Percentiles rank a stretch among this genome's conserved stretches.
Conservation (phyloP, 2,888 invertebrate species). For the Dicranocentrus wangi region DNA sequence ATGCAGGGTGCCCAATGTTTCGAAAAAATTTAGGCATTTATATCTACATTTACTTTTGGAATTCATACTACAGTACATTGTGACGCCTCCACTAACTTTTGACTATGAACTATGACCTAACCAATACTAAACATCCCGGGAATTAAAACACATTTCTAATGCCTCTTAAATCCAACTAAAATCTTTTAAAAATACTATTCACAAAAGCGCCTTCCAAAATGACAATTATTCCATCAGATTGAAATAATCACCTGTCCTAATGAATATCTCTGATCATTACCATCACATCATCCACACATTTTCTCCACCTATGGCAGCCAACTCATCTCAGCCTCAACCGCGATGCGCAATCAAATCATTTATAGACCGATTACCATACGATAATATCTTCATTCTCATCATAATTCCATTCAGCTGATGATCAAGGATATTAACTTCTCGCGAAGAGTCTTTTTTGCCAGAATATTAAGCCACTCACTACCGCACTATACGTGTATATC, state of each 20-base stretch:
- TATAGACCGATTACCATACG: slow-evolving; percentile 49
- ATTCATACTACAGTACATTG: no score
- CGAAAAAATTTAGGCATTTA: no score
- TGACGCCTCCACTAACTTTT: no score
- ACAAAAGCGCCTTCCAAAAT: slow-evolving; percentile 1
- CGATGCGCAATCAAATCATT: slow-evolving; percentile 18
- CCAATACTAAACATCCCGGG: no score
- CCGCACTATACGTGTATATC: no score
- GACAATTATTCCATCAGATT: no score
- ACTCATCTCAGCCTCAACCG: not conserved
- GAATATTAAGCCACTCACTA: not conserved
- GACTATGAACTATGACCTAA: no score
- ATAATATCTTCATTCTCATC: slow-evolving; percentile 61
- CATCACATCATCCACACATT: slow-evolving; percentile 17
- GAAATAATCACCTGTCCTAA: slow-evolving; percentile 1
- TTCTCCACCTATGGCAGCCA: not conserved
- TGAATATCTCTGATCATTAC: not conserved
- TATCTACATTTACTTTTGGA: no score
- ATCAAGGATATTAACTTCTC: slow-evolving; percentile 43
- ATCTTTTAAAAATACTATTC: no score
- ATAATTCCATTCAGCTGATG: slow-evolving; percentile 58
- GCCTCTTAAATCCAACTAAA: no score
- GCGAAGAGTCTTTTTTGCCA: not conserved
- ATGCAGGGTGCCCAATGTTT: no score
- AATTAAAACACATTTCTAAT: no score